Percentiles rank a stretch among this genome's conserved stretches.
phyloP scores from a whole-genome alignment of 1,140 invertebrate species.

The Ptiloglossa arizonensis region DNA sequence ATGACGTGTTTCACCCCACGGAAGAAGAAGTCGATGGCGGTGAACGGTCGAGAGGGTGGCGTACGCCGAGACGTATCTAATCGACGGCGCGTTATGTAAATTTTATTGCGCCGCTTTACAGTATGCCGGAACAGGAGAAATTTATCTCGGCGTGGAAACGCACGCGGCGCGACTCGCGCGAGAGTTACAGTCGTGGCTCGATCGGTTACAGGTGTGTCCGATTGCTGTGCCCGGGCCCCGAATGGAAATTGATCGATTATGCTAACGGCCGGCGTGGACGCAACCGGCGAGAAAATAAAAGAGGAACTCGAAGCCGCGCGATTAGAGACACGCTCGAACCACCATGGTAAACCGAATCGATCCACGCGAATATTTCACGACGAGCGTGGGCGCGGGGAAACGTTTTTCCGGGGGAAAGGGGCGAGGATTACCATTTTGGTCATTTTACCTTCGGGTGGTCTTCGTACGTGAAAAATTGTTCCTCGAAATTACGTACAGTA shows the following conservation, averaged over 20 bases:
- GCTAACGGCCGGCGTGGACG: constrained; percentile 57
- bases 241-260: constrained; percentile 70
- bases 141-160: constrained; percentile 58
- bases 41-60: not conserved
- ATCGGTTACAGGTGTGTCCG: constrained; percentile 61
- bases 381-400: constrained; percentile 2
- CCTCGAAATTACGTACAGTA: no score
- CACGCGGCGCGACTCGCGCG: constrained; percentile 8
- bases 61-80: constrained; percentile 41
- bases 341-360: constrained; percentile 4
- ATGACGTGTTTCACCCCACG: not conserved
- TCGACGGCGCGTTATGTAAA: constrained; percentile 63
- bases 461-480: no score
- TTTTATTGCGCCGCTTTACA: constrained; percentile 56
- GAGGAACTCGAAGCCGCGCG: constrained; percentile 12
- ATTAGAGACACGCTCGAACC: constrained; percentile 25
- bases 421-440: no score
- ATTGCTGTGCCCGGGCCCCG: constrained; percentile 40
- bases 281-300: constrained; percentile 33
- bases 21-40: not conserved
- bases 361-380: not conserved
- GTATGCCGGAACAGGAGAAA: constrained; percentile 61
- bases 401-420: not conserved
- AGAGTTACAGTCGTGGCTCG: constrained; percentile 49
- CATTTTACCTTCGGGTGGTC: no score